Evolutionary conservation across 2,888 invertebrate species (phyloP).

Genomic region (Deilephila elpenor): DNA sequence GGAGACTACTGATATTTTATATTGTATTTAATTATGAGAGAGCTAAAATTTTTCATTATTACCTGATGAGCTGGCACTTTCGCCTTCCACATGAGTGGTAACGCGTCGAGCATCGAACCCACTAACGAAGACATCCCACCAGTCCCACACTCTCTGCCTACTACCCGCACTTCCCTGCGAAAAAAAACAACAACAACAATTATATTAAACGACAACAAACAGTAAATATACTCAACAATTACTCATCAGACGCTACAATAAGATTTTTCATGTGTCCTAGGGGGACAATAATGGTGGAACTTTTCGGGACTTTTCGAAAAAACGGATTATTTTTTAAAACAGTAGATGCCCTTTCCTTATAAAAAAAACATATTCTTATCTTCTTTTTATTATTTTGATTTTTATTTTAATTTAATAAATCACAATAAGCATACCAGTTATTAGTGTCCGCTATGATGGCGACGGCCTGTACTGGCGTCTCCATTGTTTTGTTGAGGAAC

Average conservation of each 20-base stretch:
- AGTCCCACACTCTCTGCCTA: constrained; percentile 62
- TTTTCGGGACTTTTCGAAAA: no score
- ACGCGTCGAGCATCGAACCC: constrained; percentile 92
- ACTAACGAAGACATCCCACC: constrained; percentile 92
- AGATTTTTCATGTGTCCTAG: no score
- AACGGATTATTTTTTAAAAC: no score
- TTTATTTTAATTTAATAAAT: no score
- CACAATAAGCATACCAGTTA: constrained; percentile 85
- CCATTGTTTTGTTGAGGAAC: constrained; percentile 80
- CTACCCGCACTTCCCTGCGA: constrained; percentile 70
- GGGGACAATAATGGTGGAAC: no score
- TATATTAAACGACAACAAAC: not conserved
- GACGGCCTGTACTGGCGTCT: constrained; percentile 90
- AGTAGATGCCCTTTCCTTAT: no score
- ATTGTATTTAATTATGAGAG: not conserved
- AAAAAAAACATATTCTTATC: no score
- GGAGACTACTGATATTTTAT: no score
- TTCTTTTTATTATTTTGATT: no score
- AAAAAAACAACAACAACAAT: constrained; percentile 24
- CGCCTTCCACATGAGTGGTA: constrained; percentile 90
- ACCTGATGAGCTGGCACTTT: constrained; percentile 92
- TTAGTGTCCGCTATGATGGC: constrained; percentile 89
- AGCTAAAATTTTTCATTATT: constrained; percentile 37
- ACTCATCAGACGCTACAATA: no score
- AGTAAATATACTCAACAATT: not conserved